phyloP scores from a whole-genome alignment of 2,888 invertebrate genomes.

The Drosophila neotestacea region DNA sequence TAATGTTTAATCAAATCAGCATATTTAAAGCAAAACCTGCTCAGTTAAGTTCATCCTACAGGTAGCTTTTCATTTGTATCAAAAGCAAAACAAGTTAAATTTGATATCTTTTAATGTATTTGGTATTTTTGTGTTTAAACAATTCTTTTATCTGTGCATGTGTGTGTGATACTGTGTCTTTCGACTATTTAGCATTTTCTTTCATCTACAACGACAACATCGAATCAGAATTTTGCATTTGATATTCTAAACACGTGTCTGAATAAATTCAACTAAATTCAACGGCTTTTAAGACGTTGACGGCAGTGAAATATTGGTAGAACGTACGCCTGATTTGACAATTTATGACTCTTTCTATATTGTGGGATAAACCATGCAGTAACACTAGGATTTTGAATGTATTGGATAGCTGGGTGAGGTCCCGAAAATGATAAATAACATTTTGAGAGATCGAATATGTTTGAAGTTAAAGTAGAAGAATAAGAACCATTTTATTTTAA shows the following conservation, averaged over 20 bases:
- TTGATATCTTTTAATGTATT: neutral
- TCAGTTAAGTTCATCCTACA: neutral
- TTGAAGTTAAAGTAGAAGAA: neutral
- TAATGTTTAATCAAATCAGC: neutral
- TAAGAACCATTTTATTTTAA: neutral
- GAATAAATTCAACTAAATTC: constrained; percentile 65
- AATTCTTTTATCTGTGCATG: neutral
- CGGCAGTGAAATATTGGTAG: constrained; percentile 60
- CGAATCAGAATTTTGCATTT: constrained; percentile 29
- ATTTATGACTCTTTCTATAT: constrained; percentile 49
- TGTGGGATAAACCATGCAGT: constrained; percentile 59
- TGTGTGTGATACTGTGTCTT: constrained; percentile 1
- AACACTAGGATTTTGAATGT: constrained; percentile 18
- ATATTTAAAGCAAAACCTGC: neutral
- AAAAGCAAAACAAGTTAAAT: neutral
- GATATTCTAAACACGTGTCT: constrained; percentile 54
- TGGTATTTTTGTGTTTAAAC: neutral
- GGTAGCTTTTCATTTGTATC: neutral
- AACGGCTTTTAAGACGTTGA: constrained; percentile 55
- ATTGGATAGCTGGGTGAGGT: neutral
- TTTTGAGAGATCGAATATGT: neutral
- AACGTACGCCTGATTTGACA: constrained; percentile 28
- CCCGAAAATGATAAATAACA: constrained; percentile 9
- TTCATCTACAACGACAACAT: constrained; percentile 39
- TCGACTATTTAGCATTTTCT: constrained; percentile 37